Evolutionary conservation across 2,797 vertebrate genomes (phyloP).

Genomic region (Atherinosoma microstoma): DNA sequence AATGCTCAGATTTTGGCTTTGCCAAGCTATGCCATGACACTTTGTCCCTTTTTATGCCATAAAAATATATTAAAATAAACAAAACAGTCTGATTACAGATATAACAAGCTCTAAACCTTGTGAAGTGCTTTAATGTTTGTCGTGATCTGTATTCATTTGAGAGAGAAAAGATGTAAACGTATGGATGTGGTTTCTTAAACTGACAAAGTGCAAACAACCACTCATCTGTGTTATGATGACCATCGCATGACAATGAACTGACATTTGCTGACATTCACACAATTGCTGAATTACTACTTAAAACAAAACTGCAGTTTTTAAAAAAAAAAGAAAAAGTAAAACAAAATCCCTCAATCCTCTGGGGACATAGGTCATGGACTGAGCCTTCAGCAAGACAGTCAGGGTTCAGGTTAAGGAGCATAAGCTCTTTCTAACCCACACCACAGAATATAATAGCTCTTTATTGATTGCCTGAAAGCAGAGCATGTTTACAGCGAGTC

Average conservation of each 20-base stretch:
- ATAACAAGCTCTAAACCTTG: neutral
- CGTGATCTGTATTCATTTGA: neutral
- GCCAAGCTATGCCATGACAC: neutral
- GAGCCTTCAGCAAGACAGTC: conserved; percentile 28
- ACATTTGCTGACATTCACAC: neutral
- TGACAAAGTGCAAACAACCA: neutral
- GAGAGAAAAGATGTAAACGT: neutral
- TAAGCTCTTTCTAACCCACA: conserved; percentile 23
- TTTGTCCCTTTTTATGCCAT: neutral
- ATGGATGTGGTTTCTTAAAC: conserved; percentile 13
- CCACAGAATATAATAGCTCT: conserved; percentile 57
- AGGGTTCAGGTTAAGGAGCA: conserved; percentile 47
- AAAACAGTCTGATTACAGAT: neutral
- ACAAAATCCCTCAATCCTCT: conserved; percentile 2
- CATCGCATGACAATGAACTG: conserved; percentile 30
- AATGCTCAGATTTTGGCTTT: neutral
- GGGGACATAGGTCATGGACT: conserved; percentile 39
- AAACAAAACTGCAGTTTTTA: neutral
- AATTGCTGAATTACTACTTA: conserved; percentile 1
- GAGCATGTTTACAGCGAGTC: conserved; percentile 46
- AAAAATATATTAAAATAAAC: neutral
- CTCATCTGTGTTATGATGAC: conserved; percentile 15
- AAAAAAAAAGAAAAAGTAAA: rapidly evolving
- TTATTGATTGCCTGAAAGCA: conserved; percentile 65
- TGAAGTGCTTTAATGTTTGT: neutral